Evolutionary conservation across 2,888 invertebrate genomes (phyloP).

Genomic region (Plutella xylostella): DNA sequence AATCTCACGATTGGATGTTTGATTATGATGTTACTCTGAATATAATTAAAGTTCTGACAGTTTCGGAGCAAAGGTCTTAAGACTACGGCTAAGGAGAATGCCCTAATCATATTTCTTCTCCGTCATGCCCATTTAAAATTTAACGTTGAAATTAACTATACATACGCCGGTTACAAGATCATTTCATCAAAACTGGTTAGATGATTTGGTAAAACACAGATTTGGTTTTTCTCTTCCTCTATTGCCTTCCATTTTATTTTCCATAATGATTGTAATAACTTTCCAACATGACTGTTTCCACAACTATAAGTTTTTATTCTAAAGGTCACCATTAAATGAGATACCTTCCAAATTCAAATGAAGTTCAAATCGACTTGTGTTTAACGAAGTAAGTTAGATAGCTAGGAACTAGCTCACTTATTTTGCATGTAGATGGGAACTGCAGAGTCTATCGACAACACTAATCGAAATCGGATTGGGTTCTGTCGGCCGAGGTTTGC

Average conservation of each 20-base stretch:
- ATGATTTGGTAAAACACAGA: background rate
- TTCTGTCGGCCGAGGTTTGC: no score
- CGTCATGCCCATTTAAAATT: no score
- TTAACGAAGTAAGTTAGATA: conserved; percentile 3
- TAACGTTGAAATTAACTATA: no score
- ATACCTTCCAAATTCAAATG: background rate
- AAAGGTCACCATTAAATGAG: background rate
- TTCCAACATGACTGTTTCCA: background rate
- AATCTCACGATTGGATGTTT: conserved; percentile 49
- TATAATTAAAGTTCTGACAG: conserved; percentile 60
- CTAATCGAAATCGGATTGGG: conserved; percentile 14
- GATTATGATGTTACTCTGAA: conserved; percentile 59
- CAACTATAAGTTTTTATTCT: background rate
- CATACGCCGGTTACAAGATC: no score
- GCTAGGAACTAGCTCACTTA: conserved; percentile 1
- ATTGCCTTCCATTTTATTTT: background rate
- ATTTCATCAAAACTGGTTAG: background rate
- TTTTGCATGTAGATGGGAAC: conserved; percentile 9
- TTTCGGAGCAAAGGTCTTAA: conserved; percentile 40
- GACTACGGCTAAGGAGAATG: background rate
- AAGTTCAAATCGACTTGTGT: background rate
- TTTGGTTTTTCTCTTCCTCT: background rate
- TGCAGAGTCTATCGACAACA: background rate
- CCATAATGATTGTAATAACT: background rate
- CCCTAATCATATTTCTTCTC: background rate